Evolutionary conservation across 2,888 invertebrate species (phyloP).

Genomic region (Ptilodon capucinus): DNA sequence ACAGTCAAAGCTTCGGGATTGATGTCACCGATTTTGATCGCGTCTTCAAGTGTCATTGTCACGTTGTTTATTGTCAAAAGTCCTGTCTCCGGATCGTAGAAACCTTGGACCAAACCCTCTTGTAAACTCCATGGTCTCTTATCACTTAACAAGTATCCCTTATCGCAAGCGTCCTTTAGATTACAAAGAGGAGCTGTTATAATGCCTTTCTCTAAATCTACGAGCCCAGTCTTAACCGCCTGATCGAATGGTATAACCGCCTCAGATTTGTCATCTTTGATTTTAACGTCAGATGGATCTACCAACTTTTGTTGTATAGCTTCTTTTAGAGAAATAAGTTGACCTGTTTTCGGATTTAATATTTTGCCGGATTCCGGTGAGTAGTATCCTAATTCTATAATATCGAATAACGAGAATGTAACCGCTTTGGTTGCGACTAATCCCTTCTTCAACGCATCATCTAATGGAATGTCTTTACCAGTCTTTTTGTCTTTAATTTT

Average conservation of each 20-base stretch:
- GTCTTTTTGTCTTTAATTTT: constrained; percentile 88
- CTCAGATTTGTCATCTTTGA: constrained; percentile 88
- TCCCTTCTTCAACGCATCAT: constrained; percentile 86
- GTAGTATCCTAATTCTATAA: constrained; percentile 90
- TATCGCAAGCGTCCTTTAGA: constrained; percentile 90
- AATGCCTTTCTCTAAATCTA: constrained; percentile 87
- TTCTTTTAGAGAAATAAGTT: constrained; percentile 88
- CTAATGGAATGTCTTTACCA: constrained; percentile 86
- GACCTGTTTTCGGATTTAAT: constrained; percentile 89
- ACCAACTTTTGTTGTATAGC: constrained; percentile 88
- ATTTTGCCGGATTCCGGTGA: constrained; percentile 88
- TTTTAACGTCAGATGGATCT: constrained; percentile 86
- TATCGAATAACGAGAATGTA: constrained; percentile 87
- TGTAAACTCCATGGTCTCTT: constrained; percentile 91
- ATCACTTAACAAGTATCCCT: constrained; percentile 90
- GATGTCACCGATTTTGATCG: constrained; percentile 88
- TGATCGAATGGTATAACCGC: constrained; percentile 85
- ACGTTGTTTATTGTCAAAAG: constrained; percentile 87
- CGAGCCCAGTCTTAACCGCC: constrained; percentile 86
- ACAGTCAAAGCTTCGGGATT: constrained; percentile 90
- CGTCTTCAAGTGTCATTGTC: constrained; percentile 87
- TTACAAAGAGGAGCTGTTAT: constrained; percentile 87
- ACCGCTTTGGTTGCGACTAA: constrained; percentile 88
- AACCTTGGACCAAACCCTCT: constrained; percentile 90
- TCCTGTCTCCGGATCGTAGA: constrained; percentile 89